Conservation (phyloP, 2,113 vertebrate genomes). For the Boulengeromyrus knoepffleri region DNA sequence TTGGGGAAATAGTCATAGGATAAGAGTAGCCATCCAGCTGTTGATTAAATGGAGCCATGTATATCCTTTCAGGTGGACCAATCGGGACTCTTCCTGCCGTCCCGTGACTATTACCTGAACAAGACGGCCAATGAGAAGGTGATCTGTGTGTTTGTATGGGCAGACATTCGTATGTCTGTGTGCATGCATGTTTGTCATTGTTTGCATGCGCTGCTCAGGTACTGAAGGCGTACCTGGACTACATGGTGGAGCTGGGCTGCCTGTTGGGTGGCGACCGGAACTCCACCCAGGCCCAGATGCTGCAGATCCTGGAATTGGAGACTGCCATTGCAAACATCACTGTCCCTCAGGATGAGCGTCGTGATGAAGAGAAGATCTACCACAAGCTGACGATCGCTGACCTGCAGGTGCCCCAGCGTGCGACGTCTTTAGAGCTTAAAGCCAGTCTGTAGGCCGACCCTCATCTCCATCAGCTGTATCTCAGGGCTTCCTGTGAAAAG, state of each 20-base stretch:
- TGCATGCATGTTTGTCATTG: not conserved
- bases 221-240: constrained; percentile 81
- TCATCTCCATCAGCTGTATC: not conserved
- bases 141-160: constrained; percentile 30
- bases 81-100: constrained; percentile 88
- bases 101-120: constrained; percentile 95
- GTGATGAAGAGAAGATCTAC: constrained; percentile 95
- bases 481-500: not conserved
- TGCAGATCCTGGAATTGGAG: constrained; percentile 86
- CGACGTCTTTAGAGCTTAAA: not conserved
- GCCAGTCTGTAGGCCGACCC: too few species aligned
- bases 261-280: constrained; percentile 71
- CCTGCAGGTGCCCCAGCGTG: constrained; percentile 71
- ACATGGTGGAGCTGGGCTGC: constrained; percentile 89
- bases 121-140: constrained; percentile 93
- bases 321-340: constrained; percentile 83
- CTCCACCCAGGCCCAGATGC: constrained; percentile 75
- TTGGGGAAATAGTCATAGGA: not conserved
- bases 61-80: constrained; percentile 78
- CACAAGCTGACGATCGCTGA: constrained; percentile 83
- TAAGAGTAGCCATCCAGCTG: not conserved
- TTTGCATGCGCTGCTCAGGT: constrained; percentile 57
- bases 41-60: not conserved
- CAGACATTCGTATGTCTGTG: not conserved
- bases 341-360: constrained; percentile 84